A percentile compares a stretch with the other conserved stretches of the same genome.
phyloP scores from a whole-genome alignment of 2,797 vertebrate genomes.

The Catamblyrhynchus diadema region DNA sequence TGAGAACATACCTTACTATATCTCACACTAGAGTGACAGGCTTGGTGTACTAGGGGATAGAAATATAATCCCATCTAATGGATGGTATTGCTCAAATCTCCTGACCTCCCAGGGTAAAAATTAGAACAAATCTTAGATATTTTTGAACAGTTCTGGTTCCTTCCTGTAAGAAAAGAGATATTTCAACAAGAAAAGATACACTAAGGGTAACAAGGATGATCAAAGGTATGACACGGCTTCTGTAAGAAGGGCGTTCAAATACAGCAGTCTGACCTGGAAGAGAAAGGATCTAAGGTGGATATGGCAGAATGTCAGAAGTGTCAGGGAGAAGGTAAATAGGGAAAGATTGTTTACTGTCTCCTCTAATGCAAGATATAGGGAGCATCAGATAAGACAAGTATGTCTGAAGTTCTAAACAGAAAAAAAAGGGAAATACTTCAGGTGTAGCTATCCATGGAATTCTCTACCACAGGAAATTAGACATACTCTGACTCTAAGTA shows the following conservation, averaged over 20 bases:
- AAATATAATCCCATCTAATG: constrained; percentile 26
- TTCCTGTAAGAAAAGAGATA: not conserved
- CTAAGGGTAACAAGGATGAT: not conserved
- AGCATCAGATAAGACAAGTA: not conserved
- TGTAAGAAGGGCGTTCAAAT: not conserved
- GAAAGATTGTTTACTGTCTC: not conserved
- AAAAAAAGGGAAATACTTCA: not conserved
- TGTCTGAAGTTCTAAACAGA: not conserved
- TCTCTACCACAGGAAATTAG: not conserved
- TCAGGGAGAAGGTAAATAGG: not conserved
- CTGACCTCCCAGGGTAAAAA: constrained; percentile 17
- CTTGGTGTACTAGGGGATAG: not conserved
- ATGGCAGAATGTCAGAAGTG: not conserved
- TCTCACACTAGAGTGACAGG: constrained; percentile 6
- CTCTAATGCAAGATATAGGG: not conserved
- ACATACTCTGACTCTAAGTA: not conserved
- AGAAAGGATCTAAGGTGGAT: not conserved
- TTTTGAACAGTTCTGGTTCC: not conserved
- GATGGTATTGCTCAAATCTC: not conserved
- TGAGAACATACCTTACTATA: not conserved
- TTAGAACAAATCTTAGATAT: not conserved
- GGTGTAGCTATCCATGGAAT: not conserved
- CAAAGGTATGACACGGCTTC: not conserved
- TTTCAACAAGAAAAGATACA: not conserved
- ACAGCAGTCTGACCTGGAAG: not conserved